Base-by-base conservation (phyloP, 2,113 vertebrate species). In the Penelope pileata region DNA sequence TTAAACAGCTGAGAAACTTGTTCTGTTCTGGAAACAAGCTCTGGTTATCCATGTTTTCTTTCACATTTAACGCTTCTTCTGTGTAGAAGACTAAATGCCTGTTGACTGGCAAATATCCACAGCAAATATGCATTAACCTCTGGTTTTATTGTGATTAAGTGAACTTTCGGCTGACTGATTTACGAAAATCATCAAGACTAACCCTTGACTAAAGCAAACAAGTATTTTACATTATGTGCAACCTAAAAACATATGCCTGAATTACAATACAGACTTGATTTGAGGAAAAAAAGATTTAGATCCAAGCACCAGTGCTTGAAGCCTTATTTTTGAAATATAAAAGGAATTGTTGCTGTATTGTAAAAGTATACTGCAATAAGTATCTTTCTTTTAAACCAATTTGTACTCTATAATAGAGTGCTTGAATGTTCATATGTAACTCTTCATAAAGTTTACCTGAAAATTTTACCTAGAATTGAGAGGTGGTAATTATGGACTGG, bases 371-470 rank as follows among this genome's bases (percentile, higher is more conserved):
- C 10, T 70, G 42, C 53, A 64, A 84, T 40, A 63, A 87, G 42
- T 26, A 24, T 80, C 23, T 74, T 76, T 82, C 34, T 56, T 76
- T 72, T 80, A 30, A 54, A 66, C 34, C 81, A 23, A 67, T 86
- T 5, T 9, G 13, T 73, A 70, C 47, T n/a, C 70, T 77, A n/a
- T 80, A 91, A 88, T 56, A 64, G 23, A 81, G 24, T 67, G 43
- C 42, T 67, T 93, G 90, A 88, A 93, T 95, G 94, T 72, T 94
- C 79, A 86, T 83, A 36, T 64, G 36, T 56, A 76, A 48, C 72
- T 96, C 77, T 58, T 94, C 73, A 83, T 53, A 29, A 83, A 69
- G 24, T 74, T 85, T 10, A 64, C 59, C 53, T 96, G 86, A 86
- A 74, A 96, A 70, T 84, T 1, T 0, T 93, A 76, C 32, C 73